Conservation (phyloP, 2,113 vertebrate genomes). For the Xenopus tropicalis region UCB_Xtro_10.0 CM004447.2:35639001-35639500, state of each 20-base stretch:
- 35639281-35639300: background rate
- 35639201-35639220: constrained; percentile 51
- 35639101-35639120: constrained; percentile 51
- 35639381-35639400: background rate
- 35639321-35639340: constrained; percentile 1
- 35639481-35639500: constrained; percentile 35
- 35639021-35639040: constrained; percentile 39
- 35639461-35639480: constrained; percentile 22
- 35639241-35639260: background rate
- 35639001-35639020: constrained; percentile 50
- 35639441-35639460: constrained; percentile 20
- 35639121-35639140: constrained; percentile 53
- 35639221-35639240: constrained; percentile 39
- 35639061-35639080: constrained; percentile 40
- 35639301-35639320: constrained; percentile 13
- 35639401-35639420: background rate
- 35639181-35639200: constrained; percentile 24
- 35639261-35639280: background rate
- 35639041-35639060: constrained; percentile 43
- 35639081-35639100: constrained; percentile 56
- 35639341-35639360: constrained; percentile 3
- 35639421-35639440: constrained; percentile 31
- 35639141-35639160: constrained; percentile 42
- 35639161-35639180: constrained; percentile 50
- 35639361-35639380: constrained; percentile 17